Evolutionary conservation across 2,888 invertebrate species (phyloP).

Genomic region (Rhorus exstirpatorius): DNA sequence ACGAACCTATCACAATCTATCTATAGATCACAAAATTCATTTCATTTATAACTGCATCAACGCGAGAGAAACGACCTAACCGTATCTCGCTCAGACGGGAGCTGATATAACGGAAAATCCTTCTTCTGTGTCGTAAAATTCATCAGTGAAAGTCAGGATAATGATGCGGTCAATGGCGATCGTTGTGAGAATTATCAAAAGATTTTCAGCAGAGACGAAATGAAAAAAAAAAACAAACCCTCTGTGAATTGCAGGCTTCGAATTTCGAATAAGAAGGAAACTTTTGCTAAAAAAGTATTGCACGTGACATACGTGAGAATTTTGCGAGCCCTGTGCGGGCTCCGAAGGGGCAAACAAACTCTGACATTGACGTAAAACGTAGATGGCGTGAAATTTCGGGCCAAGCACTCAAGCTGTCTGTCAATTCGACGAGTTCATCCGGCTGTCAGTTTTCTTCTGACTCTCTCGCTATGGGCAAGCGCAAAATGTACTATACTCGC

Average conservation of each 20-base stretch:
- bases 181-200: too few relatives aligned
- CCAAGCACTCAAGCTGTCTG: conserved; percentile 68
- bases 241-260: too few relatives aligned
- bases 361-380: conserved; percentile 54
- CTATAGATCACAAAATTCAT: background rate
- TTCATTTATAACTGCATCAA: conserved; percentile 43
- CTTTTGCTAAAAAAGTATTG: background rate
- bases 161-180: too few relatives aligned
- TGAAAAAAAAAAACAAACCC: too few relatives aligned
- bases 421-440: conserved; percentile 51
- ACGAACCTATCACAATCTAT: background rate
- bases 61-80: conserved; percentile 25
- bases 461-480: conserved; percentile 3
- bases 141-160: too few relatives aligned
- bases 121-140: too few relatives aligned
- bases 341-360: conserved; percentile 7
- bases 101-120: too few relatives aligned
- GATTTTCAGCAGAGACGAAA: too few relatives aligned
- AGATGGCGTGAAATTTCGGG: conserved; percentile 31
- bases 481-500: conserved; percentile 10
- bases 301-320: background rate
- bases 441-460: conserved; percentile 52
- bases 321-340: background rate
- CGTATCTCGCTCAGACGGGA: background rate
- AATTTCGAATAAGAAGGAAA: too few relatives aligned